Percentiles rank a stretch among this genome's conserved stretches.
Conservation (phyloP, 2,797 vertebrate species). For the Nyctibius grandis region DNA sequence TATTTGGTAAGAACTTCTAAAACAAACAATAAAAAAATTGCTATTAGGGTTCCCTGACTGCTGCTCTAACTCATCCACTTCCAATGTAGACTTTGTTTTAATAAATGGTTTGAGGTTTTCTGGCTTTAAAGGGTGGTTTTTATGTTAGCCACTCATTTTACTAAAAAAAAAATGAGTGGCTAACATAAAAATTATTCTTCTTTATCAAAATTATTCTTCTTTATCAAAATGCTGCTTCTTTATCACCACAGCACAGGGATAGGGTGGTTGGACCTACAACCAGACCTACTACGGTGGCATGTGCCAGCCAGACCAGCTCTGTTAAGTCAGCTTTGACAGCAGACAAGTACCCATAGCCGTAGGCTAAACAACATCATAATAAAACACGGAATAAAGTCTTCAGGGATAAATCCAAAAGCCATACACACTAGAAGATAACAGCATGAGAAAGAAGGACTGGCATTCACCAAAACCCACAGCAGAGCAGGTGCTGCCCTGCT, state of each 20-base stretch:
- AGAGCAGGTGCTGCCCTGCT: not conserved
- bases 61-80: not conserved
- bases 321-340: not conserved
- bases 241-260: not conserved
- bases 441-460: not conserved
- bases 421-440: not conserved
- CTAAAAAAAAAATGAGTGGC: not conserved
- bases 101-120: not conserved
- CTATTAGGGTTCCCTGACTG: not conserved
- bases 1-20: not conserved
- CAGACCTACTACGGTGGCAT: not conserved
- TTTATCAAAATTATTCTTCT: no score
- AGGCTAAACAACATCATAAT: not conserved
- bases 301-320: not conserved
- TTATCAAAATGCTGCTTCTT: no score
- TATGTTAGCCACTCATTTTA: not conserved
- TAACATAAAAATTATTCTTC: no score
- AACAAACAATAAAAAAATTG: not conserved
- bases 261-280: not conserved
- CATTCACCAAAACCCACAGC: not conserved
- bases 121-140: not conserved
- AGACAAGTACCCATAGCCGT: rapidly evolving
- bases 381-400: not conserved
- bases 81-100: not conserved
- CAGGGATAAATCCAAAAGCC: not conserved